Evolutionary conservation across 2,888 invertebrate genomes (phyloP).

Genomic region (Vanessa cardui): DNA sequence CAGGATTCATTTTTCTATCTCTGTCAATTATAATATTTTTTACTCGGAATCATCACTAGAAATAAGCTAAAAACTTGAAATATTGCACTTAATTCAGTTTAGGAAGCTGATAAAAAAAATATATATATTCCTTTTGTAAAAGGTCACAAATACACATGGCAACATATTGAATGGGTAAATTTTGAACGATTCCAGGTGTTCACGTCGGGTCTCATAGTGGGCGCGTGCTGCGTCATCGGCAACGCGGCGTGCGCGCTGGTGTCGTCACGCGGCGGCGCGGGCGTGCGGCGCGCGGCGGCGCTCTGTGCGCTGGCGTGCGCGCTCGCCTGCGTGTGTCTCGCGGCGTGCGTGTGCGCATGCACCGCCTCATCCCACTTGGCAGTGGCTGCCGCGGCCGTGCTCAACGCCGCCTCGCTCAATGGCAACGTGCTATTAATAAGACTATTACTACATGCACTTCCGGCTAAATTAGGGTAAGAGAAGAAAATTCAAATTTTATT

Average conservation of each 20-base stretch:
- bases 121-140: too few relatives aligned
- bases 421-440: constrained; percentile 73
- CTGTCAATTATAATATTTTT: neutral
- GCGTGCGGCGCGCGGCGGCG: constrained; percentile 66
- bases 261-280: constrained; percentile 63
- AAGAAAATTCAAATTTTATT: neutral
- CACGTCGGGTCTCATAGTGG: constrained; percentile 72
- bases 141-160: too few relatives aligned
- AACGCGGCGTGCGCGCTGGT: constrained; percentile 69
- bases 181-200: constrained; percentile 58
- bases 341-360: constrained; percentile 69
- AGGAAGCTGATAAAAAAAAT: too few relatives aligned
- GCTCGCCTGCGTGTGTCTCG: constrained; percentile 63
- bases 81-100: neutral
- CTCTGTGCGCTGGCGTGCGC: constrained; percentile 70
- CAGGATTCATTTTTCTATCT: neutral
- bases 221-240: constrained; percentile 70
- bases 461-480: constrained; percentile 69
- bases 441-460: constrained; percentile 65
- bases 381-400: constrained; percentile 69
- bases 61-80: too few relatives aligned
- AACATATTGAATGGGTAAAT: too few relatives aligned
- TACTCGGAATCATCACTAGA: neutral
- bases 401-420: constrained; percentile 73
- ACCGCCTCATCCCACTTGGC: constrained; percentile 56